These are phyloP conservation scores for Spea multiplicata DNA, from an alignment of 2,113 vertebrate species.

Conservation along the genomic window DNA sequence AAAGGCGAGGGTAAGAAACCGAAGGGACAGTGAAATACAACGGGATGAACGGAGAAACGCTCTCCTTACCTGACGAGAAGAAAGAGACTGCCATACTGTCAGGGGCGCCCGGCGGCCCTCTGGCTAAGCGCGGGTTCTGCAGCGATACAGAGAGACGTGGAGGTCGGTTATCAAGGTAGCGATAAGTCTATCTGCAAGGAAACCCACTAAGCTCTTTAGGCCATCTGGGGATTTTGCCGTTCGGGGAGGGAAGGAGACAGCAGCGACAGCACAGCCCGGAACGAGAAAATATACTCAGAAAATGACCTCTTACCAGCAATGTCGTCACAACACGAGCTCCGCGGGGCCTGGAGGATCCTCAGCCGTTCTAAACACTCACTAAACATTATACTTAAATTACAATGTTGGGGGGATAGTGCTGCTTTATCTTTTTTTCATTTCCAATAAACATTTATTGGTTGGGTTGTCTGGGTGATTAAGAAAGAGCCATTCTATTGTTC, in stretches of 20 bases:
- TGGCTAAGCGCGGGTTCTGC: neutral
- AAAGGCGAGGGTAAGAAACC: too few species aligned
- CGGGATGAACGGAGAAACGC: neutral
- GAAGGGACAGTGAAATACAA: too few species aligned
- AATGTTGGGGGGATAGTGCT: too few species aligned
- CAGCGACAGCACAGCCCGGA: neutral
- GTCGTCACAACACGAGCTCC: too few species aligned
- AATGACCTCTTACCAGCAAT: neutral
- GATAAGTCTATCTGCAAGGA: slow-evolving; percentile 15
- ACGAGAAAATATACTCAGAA: neutral
- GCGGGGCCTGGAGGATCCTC: too few species aligned
- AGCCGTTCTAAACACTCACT: too few species aligned
- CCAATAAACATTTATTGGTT: too few species aligned
- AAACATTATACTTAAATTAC: too few species aligned
- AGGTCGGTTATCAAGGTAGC: slow-evolving; percentile 5
- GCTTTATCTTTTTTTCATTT: too few species aligned
- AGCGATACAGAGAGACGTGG: neutral
- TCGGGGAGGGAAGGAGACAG: slow-evolving; percentile 12
- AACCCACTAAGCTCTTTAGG: slow-evolving; percentile 41
- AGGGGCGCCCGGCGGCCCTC: too few species aligned
- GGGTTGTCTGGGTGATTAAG: too few species aligned
- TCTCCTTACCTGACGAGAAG: slow-evolving; percentile 1
- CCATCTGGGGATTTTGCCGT: slow-evolving; percentile 33
- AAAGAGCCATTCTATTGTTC: too few species aligned
- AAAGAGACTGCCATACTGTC: neutral